Evolutionary conservation across 2,113 vertebrate genomes (phyloP).

Genomic region (Morone saxatilis): DNA sequence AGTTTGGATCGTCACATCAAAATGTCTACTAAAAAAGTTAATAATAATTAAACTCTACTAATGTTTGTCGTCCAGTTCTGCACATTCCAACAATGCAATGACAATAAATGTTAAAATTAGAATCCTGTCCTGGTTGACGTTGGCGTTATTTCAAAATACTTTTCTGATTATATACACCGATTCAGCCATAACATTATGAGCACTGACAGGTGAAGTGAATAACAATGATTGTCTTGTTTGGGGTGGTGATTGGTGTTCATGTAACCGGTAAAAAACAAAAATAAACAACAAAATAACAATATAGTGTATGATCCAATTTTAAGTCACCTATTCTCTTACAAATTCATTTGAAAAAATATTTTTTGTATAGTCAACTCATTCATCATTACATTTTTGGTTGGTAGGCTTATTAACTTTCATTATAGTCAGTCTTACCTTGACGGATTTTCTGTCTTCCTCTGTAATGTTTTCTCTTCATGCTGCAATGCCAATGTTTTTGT

Average conservation of each 20-base stretch:
- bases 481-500: conserved; percentile 56
- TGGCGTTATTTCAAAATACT: no score
- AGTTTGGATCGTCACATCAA: not conserved
- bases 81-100: not conserved
- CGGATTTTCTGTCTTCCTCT: conserved; percentile 43
- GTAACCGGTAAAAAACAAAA: no score
- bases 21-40: not conserved
- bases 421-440: conserved; percentile 34
- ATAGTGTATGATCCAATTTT: not conserved
- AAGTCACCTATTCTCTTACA: not conserved
- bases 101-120: no score
- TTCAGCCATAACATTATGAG: no score
- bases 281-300: no score
- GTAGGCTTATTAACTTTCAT: conserved; percentile 49
- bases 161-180: no score
- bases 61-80: no score
- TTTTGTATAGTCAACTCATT: conserved; percentile 1
- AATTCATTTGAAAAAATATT: not conserved
- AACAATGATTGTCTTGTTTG: no score
- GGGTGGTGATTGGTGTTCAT: no score
- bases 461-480: conserved; percentile 58
- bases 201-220: no score
- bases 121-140: no score
- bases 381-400: conserved; percentile 20
- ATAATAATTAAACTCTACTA: no score